Conservation (phyloP, 2,797 vertebrate species). For the Meriones psammophilus region DNA sequence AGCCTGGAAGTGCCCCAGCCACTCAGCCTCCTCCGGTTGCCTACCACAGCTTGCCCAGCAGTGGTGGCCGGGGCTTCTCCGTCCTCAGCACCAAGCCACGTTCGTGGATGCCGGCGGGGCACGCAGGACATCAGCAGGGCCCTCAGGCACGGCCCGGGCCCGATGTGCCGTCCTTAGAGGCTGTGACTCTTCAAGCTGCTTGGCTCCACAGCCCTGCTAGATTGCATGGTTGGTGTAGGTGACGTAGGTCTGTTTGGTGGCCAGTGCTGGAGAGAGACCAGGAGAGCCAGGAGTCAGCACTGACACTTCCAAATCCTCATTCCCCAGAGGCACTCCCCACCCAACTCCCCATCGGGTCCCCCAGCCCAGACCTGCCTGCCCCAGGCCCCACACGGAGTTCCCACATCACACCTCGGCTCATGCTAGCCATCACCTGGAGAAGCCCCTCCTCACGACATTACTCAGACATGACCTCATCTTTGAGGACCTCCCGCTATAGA, state of each 20-base stretch:
- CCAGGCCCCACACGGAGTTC: too few species aligned
- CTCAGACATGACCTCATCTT: neutral
- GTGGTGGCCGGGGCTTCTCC: neutral
- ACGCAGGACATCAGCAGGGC: slow-evolving; percentile 56
- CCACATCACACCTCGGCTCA: neutral
- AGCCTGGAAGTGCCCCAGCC: neutral
- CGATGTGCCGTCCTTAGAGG: slow-evolving; percentile 31
- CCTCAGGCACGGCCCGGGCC: slow-evolving; percentile 49
- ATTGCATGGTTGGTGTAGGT: slow-evolving; percentile 98
- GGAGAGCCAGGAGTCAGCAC: slow-evolving; percentile 12
- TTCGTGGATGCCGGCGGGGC: slow-evolving; percentile 39
- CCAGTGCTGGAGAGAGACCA: slow-evolving; percentile 91
- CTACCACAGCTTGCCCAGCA: slow-evolving; percentile 19
- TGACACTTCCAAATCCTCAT: neutral
- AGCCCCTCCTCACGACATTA: neutral
- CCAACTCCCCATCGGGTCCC: neutral
- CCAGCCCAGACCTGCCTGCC: neutral
- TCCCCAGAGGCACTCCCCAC: neutral
- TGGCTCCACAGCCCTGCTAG: slow-evolving; percentile 86
- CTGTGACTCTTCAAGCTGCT: neutral
- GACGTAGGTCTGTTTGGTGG: slow-evolving; percentile 98
- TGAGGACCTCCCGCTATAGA: fast-evolving
- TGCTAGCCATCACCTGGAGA: neutral
- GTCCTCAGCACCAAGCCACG: slow-evolving; percentile 75
- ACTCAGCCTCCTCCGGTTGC: slow-evolving; percentile 33